Evolutionary conservation across 2,797 vertebrate genomes (phyloP), one percentile per base, ranked within the genome.

Genomic region (Spinibarbus caldwelli): DNA sequence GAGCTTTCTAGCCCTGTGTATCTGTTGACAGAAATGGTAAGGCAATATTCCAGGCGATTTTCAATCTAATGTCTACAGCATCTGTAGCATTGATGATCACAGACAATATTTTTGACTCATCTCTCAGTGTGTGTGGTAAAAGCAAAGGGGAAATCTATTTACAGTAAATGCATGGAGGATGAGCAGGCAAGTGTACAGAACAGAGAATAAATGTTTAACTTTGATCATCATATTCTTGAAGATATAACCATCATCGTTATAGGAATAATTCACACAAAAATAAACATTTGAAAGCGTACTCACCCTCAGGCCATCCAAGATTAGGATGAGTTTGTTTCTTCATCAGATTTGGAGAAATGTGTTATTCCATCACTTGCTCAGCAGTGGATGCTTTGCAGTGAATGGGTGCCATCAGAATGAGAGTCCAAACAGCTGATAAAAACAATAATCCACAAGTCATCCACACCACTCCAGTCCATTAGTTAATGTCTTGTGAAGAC

Each of bases 1-100:
- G 91, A 31, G 72, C 17, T 67, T 43, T 78, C 34, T 17, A 76
- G 7, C 34, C 23, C 4, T 26, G 6, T 67, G 41, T 77, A 64
- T 75, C 5, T 66, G 5, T 64, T 14, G 57, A 76, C 17, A 17
- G 12, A 62, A 64, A 75, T 38, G 76, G 15, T 49, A 38, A 36
- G 8, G 31, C 31, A 49, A 36, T 38, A 26, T 75, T 36, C 38
- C 59, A 38, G 54, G 7, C 14, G 6, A 29, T 45, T 82, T 70
- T 62, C 10, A 41, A 5, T 9, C 8, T 54, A 21, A 80, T 12
- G 45, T 49, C 31, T 26, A 70, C 62, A 31, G 21, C 15, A 4
- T 80, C 45, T 79, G 21, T 17, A 47, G 23, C 36, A 54, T 5
- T 4, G 6, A 54, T 54, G 23, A 38, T 23, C 64, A 80, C 31